Percentiles rank a stretch among this genome's conserved stretches.
phyloP scores from a whole-genome alignment of 2,797 vertebrate species.

The Scolopax bukidnonensis region DNA sequence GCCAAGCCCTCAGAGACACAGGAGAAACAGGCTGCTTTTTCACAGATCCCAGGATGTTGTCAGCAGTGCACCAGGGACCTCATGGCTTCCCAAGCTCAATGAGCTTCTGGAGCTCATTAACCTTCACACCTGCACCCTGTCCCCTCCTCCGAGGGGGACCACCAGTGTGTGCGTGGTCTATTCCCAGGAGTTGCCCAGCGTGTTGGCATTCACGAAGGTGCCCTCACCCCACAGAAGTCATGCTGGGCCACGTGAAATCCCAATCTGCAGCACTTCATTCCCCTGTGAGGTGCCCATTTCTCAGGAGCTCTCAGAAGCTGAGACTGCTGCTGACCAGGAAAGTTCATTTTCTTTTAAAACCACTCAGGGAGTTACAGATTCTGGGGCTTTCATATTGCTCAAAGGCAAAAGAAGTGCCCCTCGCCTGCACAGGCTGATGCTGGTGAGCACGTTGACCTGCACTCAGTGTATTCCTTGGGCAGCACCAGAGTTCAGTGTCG shows the following conservation, averaged over 20 bases:
- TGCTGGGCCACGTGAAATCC: not conserved
- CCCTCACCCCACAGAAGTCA: not conserved
- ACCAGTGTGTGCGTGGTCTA: accelerated
- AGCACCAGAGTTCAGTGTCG: not conserved
- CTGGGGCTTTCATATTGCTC: not conserved
- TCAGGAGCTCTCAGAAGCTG: not conserved
- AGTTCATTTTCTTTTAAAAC: not conserved
- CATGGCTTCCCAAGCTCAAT: accelerated
- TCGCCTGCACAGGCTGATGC: accelerated
- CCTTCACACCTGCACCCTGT: not conserved
- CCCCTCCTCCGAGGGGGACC: accelerated
- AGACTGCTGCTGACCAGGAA: not conserved
- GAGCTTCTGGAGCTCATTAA: not conserved
- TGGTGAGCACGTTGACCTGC: not conserved
- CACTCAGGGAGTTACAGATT: not conserved
- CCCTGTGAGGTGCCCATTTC: not conserved
- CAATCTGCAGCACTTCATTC: not conserved
- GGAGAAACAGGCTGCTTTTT: conserved; percentile 1
- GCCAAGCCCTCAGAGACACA: not conserved
- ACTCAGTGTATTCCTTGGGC: accelerated
- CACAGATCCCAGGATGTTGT: not conserved
- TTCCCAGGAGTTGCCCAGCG: not conserved
- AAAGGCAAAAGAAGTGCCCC: not conserved
- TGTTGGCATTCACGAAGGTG: not conserved
- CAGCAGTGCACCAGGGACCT: accelerated